Evolutionary conservation across 2,113 vertebrate species (phyloP).

Genomic region (Strix uralensis): DNA sequence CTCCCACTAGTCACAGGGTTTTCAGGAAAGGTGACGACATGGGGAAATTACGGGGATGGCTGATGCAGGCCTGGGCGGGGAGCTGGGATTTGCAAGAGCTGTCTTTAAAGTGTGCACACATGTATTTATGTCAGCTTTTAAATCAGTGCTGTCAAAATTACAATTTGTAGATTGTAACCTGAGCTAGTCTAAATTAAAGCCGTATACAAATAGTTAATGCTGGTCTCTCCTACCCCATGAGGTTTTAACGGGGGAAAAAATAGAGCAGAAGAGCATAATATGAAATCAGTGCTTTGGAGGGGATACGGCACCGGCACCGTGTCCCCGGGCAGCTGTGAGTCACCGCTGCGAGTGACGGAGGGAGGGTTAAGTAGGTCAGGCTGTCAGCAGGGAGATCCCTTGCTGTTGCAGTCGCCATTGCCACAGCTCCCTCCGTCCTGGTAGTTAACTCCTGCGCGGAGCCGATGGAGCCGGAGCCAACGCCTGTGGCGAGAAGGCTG

Average conservation of each 20-base stretch:
- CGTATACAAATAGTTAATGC: neutral
- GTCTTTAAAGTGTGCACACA: neutral
- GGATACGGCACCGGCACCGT: neutral
- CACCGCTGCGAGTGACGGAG: neutral
- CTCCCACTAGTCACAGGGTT: rapidly evolving
- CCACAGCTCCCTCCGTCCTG: neutral
- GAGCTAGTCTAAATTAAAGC: neutral
- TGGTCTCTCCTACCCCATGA: neutral
- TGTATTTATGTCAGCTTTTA: neutral
- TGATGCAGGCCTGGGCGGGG: neutral
- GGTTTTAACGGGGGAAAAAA: neutral
- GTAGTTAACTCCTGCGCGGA: neutral
- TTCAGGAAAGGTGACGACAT: neutral
- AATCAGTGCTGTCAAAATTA: neutral
- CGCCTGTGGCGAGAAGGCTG: neutral
- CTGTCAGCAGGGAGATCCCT: neutral
- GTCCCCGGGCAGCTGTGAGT: neutral
- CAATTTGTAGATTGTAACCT: rapidly evolving
- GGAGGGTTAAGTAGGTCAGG: neutral
- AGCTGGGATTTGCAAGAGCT: neutral
- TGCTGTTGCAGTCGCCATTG: neutral
- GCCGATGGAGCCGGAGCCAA: neutral
- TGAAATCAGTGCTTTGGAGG: neutral
- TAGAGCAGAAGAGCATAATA: neutral
- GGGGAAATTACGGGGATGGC: neutral